Conservation (phyloP, 2,888 invertebrate genomes). For the Epistrophella euchroma region DNA sequence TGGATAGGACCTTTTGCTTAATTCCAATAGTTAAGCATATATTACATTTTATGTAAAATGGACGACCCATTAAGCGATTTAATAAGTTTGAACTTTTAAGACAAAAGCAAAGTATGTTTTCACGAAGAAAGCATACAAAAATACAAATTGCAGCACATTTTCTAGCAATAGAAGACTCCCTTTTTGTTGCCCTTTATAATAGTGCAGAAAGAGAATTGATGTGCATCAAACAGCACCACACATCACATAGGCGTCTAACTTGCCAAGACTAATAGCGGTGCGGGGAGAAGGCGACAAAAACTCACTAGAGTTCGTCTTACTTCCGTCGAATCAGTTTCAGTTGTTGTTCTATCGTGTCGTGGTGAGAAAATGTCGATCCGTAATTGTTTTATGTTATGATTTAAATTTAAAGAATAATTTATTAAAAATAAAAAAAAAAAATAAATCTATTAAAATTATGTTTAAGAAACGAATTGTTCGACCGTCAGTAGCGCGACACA, state of each 20-base stretch:
- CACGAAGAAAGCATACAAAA: not conserved
- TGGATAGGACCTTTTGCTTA: too few relatives aligned
- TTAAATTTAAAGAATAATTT: not conserved
- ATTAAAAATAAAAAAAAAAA: not conserved
- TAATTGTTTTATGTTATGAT: slow-evolving; percentile 45
- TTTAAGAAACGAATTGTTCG: slow-evolving; percentile 62
- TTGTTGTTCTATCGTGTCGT: slow-evolving; percentile 44
- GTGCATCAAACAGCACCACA: slow-evolving; percentile 27
- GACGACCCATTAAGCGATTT: not conserved
- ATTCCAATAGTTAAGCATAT: too few relatives aligned
- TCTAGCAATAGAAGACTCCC: not conserved
- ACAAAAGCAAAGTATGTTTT: not conserved
- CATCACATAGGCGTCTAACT: slow-evolving; percentile 26
- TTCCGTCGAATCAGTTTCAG: slow-evolving; percentile 60
- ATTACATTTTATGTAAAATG: too few relatives aligned
- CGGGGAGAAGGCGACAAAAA: not conserved
- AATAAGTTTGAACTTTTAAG: not conserved
- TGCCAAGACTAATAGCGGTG: slow-evolving; percentile 26
- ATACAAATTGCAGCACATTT: slow-evolving; percentile 49
- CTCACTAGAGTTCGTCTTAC: slow-evolving; percentile 51
- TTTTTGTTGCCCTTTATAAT: slow-evolving; percentile 12
- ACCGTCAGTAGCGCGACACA: slow-evolving; percentile 56
- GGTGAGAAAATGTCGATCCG: slow-evolving; percentile 40
- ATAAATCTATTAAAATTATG: slow-evolving; percentile 20
- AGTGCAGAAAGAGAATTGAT: slow-evolving; percentile 34